Base-by-base conservation (phyloP, 2,113 vertebrate genomes). In the Micronycteris hirsuta region DNA sequence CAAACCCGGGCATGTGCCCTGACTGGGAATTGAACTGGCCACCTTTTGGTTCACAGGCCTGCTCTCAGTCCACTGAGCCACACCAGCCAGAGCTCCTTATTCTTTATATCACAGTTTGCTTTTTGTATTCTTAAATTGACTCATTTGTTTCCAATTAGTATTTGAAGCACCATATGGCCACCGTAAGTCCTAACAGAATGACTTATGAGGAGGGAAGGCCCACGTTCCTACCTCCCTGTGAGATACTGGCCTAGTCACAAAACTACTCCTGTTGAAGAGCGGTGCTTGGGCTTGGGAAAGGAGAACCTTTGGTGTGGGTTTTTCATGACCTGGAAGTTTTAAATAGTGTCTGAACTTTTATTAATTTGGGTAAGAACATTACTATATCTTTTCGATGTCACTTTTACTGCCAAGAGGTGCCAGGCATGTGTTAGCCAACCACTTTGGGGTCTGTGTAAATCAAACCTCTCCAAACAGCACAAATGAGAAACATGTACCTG, bases 51-150 rank as follows among this genome's bases (percentile, higher is more conserved):
- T 58, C 56, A 58, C 56, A 58, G 56, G 56, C 8, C 22, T 10
- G 4, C 7, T 22, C 56, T 58, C 24, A 58, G 56, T 58, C 56
- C 56, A 58, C 24, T 58, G 22, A 58, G 56, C 56, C 56, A 26
- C 24, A 58, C 56, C 56, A 26, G 56, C 56, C 56, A 26, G 22
- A 24, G 9, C 56, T 77, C 81, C 89, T 92, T 92, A 88, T 82
- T 81, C 43, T 68, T 41, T 43, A 3, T 93, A 2, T 97, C 91
- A 77, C 38, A 87, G 65, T 92, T 97, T 93, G 91, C 77, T 86
- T 96, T 95, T 97, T 88, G 67, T 97, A 94, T 97, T 94, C 77
- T 77, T 56, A 87, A 97, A 86, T 56, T 31, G 70, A 96, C 84
- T 93, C 45, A 43, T 95, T 31, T 95, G 61, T 98, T 97, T 97